Evolutionary conservation across 2,888 invertebrate genomes (phyloP).

Genomic region (Nephrotoma flavescens): DNA sequence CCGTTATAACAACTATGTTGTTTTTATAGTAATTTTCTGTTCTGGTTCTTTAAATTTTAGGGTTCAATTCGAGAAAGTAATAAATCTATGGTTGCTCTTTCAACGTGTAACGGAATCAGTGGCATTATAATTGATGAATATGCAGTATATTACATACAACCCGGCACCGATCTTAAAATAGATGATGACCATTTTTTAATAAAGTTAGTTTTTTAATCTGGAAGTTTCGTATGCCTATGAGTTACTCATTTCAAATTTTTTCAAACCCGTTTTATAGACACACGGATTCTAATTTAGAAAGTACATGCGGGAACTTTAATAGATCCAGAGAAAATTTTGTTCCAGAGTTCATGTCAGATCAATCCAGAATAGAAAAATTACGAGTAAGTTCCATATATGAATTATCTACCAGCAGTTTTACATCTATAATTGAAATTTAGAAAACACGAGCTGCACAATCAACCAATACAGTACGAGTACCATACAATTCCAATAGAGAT

Average conservation of each 20-base stretch:
- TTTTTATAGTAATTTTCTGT: background rate
- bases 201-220: conserved; percentile 19
- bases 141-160: conserved; percentile 54
- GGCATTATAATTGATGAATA: conserved; percentile 69
- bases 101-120: conserved; percentile 62
- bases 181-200: conserved; percentile 28
- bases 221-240: background rate
- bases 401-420: background rate
- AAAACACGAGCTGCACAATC: conserved; percentile 47
- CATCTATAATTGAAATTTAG: conserved; percentile 25
- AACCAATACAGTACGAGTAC: conserved; percentile 49
- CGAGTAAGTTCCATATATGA: background rate
- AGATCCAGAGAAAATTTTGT: background rate
- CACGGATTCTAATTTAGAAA: background rate
- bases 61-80: conserved; percentile 55
- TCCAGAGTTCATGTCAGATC: background rate
- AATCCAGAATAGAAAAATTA: background rate
- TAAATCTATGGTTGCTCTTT: conserved; percentile 68
- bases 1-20: background rate
- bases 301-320: background rate
- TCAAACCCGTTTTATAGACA: background rate
- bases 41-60: conserved; percentile 12
- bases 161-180: conserved; percentile 22
- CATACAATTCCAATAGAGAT: conserved; percentile 71
- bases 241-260: background rate